A percentile compares a stretch with the other conserved stretches of the same genome.
These are phyloP conservation scores for Porites evermanni DNA, from an alignment of 92 coral and sea anemone species.

Conservation along the genomic window DNA sequence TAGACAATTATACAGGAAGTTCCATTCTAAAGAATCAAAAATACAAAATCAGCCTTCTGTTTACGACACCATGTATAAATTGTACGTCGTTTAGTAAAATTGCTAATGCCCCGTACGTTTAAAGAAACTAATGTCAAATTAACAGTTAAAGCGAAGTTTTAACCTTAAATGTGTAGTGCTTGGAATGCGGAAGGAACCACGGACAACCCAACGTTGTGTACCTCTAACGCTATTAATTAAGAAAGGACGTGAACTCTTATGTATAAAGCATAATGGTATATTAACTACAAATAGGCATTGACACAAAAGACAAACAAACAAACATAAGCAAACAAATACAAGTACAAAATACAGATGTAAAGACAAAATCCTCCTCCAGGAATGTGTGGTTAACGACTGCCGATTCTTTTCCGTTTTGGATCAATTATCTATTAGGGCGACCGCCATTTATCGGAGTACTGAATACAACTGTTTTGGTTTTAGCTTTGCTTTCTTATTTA, in stretches of 20 bases:
- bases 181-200: neutral
- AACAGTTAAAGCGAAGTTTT: neutral
- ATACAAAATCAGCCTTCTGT: too few relatives aligned
- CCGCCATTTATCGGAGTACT: neutral
- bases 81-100: too few relatives aligned
- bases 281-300: neutral
- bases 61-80: too few relatives aligned
- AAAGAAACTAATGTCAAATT: too few relatives aligned
- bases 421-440: neutral
- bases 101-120: too few relatives aligned
- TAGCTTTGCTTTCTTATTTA: neutral
- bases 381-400: neutral
- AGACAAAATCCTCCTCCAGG: neutral
- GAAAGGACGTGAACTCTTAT: neutral
- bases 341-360: neutral
- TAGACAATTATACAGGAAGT: too few relatives aligned
- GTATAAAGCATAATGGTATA: neutral
- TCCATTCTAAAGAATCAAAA: too few relatives aligned
- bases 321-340: too few relatives aligned
- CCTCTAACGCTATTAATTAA: neutral
- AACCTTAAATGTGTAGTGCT: neutral
- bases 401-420: neutral
- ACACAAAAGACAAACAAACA: neutral
- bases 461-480: neutral
- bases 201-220: neutral